Evolutionary conservation across 1,140 invertebrate species (phyloP).

Genomic region (Agrypnia vestita): DNA sequence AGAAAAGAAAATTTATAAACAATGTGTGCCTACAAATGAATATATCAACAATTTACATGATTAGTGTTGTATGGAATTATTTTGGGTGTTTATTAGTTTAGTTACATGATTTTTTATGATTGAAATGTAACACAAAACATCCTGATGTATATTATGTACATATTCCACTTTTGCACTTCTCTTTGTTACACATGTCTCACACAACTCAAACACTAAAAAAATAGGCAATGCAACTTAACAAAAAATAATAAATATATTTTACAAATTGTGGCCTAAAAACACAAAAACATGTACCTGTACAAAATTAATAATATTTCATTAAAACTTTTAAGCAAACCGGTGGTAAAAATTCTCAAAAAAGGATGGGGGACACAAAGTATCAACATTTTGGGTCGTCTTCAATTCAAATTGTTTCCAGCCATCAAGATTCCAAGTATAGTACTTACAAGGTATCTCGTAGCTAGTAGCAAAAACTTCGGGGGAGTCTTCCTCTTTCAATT

Average conservation of each 20-base stretch:
- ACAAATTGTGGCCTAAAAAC: background rate
- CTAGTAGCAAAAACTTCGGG: no score
- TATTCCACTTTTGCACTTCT: background rate
- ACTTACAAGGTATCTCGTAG: no score
- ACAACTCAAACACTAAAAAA: conserved; percentile 24
- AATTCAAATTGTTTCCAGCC: no score
- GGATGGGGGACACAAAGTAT: no score
- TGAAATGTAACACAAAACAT: conserved; percentile 24
- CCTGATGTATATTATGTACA: conserved; percentile 35
- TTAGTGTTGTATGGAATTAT: conserved; percentile 26
- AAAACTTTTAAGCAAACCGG: no score
- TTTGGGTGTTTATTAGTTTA: conserved; percentile 19
- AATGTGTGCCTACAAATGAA: background rate
- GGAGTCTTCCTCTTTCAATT: no score
- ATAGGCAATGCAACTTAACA: conserved; percentile 21
- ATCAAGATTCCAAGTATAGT: no score
- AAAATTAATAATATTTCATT: no score
- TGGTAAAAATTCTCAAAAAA: no score
- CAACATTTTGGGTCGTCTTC: no score
- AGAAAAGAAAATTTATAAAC: background rate
- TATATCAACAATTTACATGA: conserved; percentile 17
- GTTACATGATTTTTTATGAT: conserved; percentile 25
- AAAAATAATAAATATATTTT: conserved; percentile 9
- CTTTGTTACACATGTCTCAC: conserved; percentile 1
- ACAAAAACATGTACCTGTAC: no score